Evolutionary conservation across 2,113 vertebrate genomes (phyloP).

Genomic region (Leuciscus idus): DNA sequence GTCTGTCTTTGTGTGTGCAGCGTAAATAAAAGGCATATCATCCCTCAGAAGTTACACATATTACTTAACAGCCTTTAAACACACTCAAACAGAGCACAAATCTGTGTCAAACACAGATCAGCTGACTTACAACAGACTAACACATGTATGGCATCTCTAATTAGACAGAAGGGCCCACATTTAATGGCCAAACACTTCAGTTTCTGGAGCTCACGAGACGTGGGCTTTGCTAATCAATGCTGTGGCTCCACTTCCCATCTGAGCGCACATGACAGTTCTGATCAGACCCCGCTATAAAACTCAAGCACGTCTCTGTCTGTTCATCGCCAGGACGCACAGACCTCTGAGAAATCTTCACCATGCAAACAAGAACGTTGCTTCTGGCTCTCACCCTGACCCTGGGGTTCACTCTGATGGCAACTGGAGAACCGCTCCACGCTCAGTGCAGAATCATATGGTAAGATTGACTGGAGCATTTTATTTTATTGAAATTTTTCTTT

Average conservation of each 20-base stretch:
- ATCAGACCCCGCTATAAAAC: background rate
- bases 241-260: background rate
- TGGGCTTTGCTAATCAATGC: slow-evolving; percentile 19
- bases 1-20: background rate
- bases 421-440: slow-evolving; percentile 27
- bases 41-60: background rate
- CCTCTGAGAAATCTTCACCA: slow-evolving; percentile 14
- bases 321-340: background rate
- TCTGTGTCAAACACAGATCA: background rate
- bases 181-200: background rate
- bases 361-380: slow-evolving; percentile 32
- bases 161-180: background rate
- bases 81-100: background rate
- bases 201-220: background rate
- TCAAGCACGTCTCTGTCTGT: background rate
- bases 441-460: slow-evolving; percentile 57
- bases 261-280: background rate
- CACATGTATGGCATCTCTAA: background rate
- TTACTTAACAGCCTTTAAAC: background rate
- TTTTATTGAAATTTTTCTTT: no score
- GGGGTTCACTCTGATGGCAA: background rate
- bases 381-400: slow-evolving; percentile 7
- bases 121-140: background rate
- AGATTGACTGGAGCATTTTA: background rate
- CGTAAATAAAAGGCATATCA: slow-evolving; percentile 7